Evolutionary conservation across 2,113 vertebrate species (phyloP).

Genomic region (Geococcyx californianus): DNA sequence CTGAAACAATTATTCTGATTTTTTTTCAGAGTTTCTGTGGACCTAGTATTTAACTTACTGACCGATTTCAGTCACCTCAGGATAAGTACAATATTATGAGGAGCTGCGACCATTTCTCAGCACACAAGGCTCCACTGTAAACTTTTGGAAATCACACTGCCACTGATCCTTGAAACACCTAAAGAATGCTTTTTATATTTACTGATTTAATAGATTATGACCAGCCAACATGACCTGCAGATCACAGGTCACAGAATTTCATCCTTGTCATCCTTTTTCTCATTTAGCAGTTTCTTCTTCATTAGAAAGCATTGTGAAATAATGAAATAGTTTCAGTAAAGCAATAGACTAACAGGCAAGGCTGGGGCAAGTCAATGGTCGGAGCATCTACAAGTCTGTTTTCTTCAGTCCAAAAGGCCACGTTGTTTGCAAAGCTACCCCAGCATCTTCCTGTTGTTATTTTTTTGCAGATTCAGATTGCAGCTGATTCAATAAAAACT

Average conservation of each 20-base stretch:
- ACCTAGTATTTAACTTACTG: slow-evolving; percentile 1
- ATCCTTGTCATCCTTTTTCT: slow-evolving; percentile 4
- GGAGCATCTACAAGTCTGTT: neutral
- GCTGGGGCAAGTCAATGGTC: neutral
- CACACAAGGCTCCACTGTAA: neutral
- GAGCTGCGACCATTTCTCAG: neutral
- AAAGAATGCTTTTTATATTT: neutral
- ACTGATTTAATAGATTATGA: slow-evolving; percentile 37
- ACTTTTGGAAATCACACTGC: slow-evolving; percentile 31
- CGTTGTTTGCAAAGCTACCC: neutral
- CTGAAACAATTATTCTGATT: neutral
- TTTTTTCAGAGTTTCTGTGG: neutral
- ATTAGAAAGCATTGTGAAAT: neutral
- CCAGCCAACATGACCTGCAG: neutral
- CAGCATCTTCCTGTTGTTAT: neutral
- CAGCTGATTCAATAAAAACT: neutral
- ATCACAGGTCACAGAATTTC: slow-evolving; percentile 23
- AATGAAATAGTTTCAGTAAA: neutral
- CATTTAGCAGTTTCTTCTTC: slow-evolving; percentile 25
- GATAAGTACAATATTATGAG: slow-evolving; percentile 27
- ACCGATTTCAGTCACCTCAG: slow-evolving; percentile 1
- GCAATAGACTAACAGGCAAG: accelerated
- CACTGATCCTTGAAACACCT: slow-evolving; percentile 44
- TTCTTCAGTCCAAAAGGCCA: neutral
- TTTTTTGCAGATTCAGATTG: neutral